Percentiles rank a stretch among this genome's conserved stretches.
Conservation (phyloP, 2,888 invertebrate genomes). For the Xestobium rufovillosum region DNA sequence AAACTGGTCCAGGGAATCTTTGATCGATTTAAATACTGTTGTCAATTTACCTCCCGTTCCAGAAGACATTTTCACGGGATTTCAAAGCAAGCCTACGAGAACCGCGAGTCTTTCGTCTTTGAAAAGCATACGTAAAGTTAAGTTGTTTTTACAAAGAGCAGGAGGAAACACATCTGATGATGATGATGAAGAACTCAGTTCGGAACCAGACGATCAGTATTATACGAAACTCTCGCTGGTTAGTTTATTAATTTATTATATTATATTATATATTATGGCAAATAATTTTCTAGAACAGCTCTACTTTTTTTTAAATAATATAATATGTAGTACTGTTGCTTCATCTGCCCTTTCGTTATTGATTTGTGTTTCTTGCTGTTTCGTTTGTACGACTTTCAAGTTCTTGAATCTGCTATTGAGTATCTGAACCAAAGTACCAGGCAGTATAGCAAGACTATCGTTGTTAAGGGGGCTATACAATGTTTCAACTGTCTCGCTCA, state of each 20-base stretch:
- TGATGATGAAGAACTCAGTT: slow-evolving; percentile 42
- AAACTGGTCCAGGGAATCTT: slow-evolving; percentile 42
- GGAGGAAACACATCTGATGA: slow-evolving; percentile 34
- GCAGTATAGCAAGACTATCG: too few species aligned
- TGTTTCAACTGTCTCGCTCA: too few species aligned
- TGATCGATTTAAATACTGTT: slow-evolving; percentile 41
- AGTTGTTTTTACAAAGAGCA: slow-evolving; percentile 42
- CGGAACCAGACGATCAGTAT: slow-evolving; percentile 38
- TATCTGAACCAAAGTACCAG: too few species aligned
- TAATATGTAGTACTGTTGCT: too few species aligned
- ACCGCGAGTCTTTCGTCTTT: slow-evolving; percentile 44
- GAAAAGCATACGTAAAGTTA: slow-evolving; percentile 44
- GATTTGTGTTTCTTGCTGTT: too few species aligned
- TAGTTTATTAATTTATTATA: slow-evolving; percentile 6
- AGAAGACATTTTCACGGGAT: slow-evolving; percentile 43
- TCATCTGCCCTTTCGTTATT: too few species aligned
- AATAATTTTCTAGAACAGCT: too few species aligned
- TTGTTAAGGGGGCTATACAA: too few species aligned
- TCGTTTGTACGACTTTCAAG: too few species aligned
- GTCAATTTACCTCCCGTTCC: slow-evolving; percentile 44
- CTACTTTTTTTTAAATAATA: too few species aligned
- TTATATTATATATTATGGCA: too few species aligned
- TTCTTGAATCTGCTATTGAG: too few species aligned
- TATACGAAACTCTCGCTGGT: slow-evolving; percentile 20
- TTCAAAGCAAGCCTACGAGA: slow-evolving; percentile 38